Evolutionary conservation across 2,113 vertebrate species (phyloP), one percentile per base, ranked within the genome.

Genomic region (Macquaria ambigua): DNA sequence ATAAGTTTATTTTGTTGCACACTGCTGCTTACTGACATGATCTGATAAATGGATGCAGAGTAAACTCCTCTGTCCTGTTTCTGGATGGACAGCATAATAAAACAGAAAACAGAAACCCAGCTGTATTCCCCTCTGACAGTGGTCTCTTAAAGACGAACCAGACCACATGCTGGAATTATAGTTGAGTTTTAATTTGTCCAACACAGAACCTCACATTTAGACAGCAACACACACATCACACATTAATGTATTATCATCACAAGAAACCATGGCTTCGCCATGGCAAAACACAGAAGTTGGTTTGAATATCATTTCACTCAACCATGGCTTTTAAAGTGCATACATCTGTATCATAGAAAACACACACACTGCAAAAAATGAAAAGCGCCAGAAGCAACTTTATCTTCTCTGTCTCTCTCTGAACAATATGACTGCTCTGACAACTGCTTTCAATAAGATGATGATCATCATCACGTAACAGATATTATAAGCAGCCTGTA

Each of bases 131-230:
- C 21, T 11, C 5, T 20, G 18, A 34, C 43, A 56, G 7, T 34
- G 28, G 0, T n/a, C 20, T 53, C 15, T 5, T n/a, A n/a, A 39
- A 68, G 4, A 73, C 1, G 1, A 62, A 70, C 15, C 37, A 56
- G 58, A 72, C 0, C 25, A 80, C n/a, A 58, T 6, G 21, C 14
- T 48, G 31, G 61, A 46, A 70, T 84, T 72, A 67, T 15, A 66
- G 64, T 50, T 68, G 2, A 20, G 2, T 73, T 90, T 89, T 84
- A 1, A 23, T 71, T 83, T 72, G 83, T 68, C 79, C 56, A 91
- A 79, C 87, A 87, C 82, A 91, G 64, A 87, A 81, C 10, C 14
- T 84, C 82, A 90, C 76, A 79, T 67, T 82, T 72, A 72, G 70
- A 91, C 77, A 75, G 20, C 66, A 85, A 78, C 48, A 86, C 72